Evolutionary conservation across 2,888 invertebrate species (phyloP).

Genomic region (Hybos culiciformis): DNA sequence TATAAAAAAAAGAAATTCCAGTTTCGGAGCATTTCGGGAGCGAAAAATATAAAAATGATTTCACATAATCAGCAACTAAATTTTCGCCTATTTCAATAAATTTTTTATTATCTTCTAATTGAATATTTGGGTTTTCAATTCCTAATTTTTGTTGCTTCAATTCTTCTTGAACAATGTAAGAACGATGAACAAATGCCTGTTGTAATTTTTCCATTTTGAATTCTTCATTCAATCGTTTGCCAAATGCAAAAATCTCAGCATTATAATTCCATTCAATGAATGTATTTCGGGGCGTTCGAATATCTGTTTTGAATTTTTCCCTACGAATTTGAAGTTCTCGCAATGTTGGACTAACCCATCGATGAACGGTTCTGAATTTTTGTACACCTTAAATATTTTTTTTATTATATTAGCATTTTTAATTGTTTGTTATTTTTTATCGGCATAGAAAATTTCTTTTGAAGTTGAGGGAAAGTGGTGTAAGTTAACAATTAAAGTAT

Average conservation of each 20-base stretch:
- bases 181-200: conserved; percentile 65
- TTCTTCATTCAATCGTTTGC: conserved; percentile 68
- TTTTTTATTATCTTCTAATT: conserved; percentile 52
- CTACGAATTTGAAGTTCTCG: conserved; percentile 46
- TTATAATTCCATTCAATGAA: conserved; percentile 80
- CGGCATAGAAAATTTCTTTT: no score
- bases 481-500: no score
- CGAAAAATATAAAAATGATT: conserved; percentile 51
- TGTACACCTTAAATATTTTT: no score
- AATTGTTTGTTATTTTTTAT: no score
- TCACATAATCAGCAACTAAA: conserved; percentile 51
- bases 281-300: conserved; percentile 41
- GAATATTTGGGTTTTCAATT: conserved; percentile 43
- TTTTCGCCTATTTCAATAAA: conserved; percentile 53
- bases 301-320: conserved; percentile 44
- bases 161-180: conserved; percentile 60
- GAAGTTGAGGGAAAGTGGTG: no score
- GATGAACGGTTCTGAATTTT: no score
- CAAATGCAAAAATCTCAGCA: conserved; percentile 79
- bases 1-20: conserved; percentile 53
- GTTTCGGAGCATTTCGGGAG: conserved; percentile 62
- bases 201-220: conserved; percentile 57
- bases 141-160: conserved; percentile 53
- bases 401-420: no score
- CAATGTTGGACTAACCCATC: conserved; percentile 59